phyloP scores from a whole-genome alignment of 2,113 vertebrate genomes.

The Antechinus flavipes region DNA sequence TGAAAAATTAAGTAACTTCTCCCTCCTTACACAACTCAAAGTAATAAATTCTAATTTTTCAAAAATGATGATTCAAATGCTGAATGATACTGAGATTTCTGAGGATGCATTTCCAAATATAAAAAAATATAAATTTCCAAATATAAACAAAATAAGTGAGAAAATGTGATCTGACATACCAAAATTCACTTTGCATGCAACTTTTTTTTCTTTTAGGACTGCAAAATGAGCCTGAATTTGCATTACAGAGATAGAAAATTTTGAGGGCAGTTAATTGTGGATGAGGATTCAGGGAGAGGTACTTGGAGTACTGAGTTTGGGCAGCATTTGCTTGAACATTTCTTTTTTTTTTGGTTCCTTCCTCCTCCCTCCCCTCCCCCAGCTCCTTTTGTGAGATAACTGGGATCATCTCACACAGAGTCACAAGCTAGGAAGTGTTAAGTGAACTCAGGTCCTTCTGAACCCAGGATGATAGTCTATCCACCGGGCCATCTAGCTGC shows the following conservation, averaged over 20 bases:
- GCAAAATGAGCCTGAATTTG: background rate
- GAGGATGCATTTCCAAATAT: background rate
- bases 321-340: slow-evolving; percentile 3
- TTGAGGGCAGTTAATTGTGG: background rate
- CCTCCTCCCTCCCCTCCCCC: no score
- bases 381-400: no score
- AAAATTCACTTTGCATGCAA: background rate
- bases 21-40: background rate
- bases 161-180: background rate
- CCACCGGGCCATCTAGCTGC: no score
- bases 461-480: no score
- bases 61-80: background rate
- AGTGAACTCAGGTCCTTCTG: no score
- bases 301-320: background rate
- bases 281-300: background rate
- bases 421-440: no score
- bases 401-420: no score
- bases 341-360: background rate
- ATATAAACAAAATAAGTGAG: background rate
- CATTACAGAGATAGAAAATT: background rate
- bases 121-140: background rate
- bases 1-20: background rate
- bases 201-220: background rate
- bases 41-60: background rate
- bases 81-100: background rate